Conservation (phyloP, 2,888 invertebrate species). For the Temnothorax unifasciatus region DNA sequence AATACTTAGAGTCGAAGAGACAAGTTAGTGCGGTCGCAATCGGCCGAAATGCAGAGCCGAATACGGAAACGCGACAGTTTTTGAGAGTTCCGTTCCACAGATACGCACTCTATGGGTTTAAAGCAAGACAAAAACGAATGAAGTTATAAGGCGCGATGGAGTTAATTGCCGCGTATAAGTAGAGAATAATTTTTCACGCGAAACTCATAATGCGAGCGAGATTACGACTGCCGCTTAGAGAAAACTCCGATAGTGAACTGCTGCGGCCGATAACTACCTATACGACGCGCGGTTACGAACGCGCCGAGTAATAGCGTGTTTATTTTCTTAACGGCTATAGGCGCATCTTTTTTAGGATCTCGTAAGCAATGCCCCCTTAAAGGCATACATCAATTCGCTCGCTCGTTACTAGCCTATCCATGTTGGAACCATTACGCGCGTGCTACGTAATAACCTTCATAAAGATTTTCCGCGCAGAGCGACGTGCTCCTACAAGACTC, state of each 20-base stretch:
- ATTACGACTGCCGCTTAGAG: conserved; percentile 3
- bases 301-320: conserved; percentile 41
- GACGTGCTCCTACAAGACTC: background rate
- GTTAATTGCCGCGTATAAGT: background rate
- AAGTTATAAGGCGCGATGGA: background rate
- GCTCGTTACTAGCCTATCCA: conserved; percentile 30
- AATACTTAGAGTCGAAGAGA: background rate
- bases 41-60: background rate
- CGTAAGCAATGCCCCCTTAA: conserved; percentile 26
- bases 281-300: conserved; percentile 31
- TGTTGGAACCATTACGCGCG: conserved; percentile 30
- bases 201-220: background rate
- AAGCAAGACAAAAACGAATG: background rate
- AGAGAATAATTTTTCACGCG: background rate
- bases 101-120: background rate
- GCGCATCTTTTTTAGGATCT: conserved; percentile 35
- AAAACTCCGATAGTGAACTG: conserved; percentile 2
- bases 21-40: background rate
- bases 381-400: conserved; percentile 41
- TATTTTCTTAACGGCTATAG: conserved; percentile 35
- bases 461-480: background rate
- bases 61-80: background rate
- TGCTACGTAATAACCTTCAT: conserved; percentile 11
- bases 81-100: background rate
- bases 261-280: background rate